phyloP scores from a whole-genome alignment of 2,888 invertebrate genomes.

The Tipula vernalis region DNA sequence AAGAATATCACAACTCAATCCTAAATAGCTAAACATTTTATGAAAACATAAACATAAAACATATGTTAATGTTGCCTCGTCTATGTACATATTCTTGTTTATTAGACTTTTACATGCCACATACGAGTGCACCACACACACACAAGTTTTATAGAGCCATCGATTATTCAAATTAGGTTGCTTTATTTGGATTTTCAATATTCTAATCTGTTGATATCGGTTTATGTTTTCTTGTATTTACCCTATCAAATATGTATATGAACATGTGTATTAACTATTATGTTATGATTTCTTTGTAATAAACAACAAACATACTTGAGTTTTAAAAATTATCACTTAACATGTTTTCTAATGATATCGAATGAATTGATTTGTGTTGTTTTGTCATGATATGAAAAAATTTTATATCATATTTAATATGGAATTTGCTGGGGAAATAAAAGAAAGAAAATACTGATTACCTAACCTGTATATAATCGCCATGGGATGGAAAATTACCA shows the following conservation, averaged over 20 bases:
- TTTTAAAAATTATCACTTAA: background rate
- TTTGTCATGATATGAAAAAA: background rate
- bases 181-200: background rate
- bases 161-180: background rate
- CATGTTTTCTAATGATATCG: background rate
- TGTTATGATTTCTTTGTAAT: background rate
- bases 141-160: background rate
- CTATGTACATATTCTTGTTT: background rate
- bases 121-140: background rate
- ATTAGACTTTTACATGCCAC: background rate
- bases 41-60: background rate
- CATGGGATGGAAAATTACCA: too few species aligned
- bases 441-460: too few species aligned
- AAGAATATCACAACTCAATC: background rate
- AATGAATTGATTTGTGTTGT: background rate
- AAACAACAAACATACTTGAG: background rate
- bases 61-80: background rate
- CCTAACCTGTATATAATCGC: too few species aligned
- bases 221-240: background rate
- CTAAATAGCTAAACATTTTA: background rate
- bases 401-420: background rate
- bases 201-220: background rate
- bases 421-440: too few species aligned
- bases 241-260: background rate
- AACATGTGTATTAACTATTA: background rate